A percentile compares a stretch with the other conserved stretches of the same genome.
Evolutionary conservation across 2,797 vertebrate species (phyloP).

Genomic region (Rhinichthys osculus): DNA sequence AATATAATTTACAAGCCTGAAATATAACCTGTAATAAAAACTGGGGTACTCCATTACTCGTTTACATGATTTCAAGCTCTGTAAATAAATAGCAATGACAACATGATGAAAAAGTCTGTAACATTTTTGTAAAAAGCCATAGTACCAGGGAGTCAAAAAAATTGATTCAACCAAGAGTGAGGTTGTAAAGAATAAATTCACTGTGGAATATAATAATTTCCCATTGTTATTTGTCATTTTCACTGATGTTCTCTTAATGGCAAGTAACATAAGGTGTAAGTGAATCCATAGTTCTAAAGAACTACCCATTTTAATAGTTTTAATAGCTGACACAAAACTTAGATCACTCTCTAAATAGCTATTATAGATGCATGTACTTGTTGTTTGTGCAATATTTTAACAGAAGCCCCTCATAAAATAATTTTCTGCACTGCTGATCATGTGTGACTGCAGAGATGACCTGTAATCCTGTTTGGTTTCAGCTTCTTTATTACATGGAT

Average conservation of each 20-base stretch:
- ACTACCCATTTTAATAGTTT: background rate
- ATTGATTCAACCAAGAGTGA: background rate
- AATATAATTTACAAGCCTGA: background rate
- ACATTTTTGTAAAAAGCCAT: background rate
- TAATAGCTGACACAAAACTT: constrained; percentile 19
- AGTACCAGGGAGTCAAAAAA: background rate
- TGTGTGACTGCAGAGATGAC: constrained; percentile 31
- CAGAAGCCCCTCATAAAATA: constrained; percentile 37
- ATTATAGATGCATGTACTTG: background rate
- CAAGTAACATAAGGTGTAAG: background rate
- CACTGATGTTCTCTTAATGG: background rate
- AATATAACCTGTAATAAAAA: constrained; percentile 12
- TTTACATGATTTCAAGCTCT: constrained; percentile 9
- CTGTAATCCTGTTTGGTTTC: constrained; percentile 34
- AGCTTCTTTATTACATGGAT: constrained; percentile 43
- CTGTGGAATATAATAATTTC: background rate
- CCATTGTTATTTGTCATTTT: background rate
- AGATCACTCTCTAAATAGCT: background rate
- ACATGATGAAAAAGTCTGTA: constrained; percentile 7
- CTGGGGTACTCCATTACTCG: background rate
- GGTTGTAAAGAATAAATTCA: background rate
- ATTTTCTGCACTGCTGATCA: constrained; percentile 48
- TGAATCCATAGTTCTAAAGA: background rate
- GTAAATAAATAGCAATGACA: constrained; percentile 29
- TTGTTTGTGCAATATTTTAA: constrained; percentile 41